A percentile compares a stretch with the other conserved stretches of the same genome.
Conservation (phyloP, 2,888 invertebrate genomes). For the Autographa pulchrina region DNA sequence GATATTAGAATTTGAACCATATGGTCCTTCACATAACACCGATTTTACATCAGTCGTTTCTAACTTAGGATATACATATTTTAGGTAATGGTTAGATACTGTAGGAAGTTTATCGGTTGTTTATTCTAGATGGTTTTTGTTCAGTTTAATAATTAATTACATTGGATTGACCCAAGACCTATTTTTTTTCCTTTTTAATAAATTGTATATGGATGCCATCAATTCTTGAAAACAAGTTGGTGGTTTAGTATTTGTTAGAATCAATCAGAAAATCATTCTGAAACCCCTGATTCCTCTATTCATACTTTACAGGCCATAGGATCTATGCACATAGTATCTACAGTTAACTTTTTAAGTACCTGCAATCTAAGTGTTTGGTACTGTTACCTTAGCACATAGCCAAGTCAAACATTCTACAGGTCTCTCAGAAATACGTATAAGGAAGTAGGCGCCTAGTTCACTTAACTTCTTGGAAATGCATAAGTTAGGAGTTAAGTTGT, state of each 20-base stretch:
- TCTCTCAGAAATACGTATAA: conserved; percentile 41
- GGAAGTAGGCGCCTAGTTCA: conserved; percentile 46
- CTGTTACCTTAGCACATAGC: conserved; percentile 10
- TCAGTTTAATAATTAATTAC: no score
- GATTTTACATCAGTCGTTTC: background rate
- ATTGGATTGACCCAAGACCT: no score
- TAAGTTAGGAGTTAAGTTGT: conserved; percentile 44
- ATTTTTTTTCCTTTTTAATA: no score
- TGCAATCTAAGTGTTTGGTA: background rate
- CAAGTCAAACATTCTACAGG: conserved; percentile 29
- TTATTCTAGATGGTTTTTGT: background rate
- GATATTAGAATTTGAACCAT: conserved; percentile 21
- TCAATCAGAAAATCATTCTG: no score
- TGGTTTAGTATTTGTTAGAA: no score
- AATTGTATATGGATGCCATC: no score
- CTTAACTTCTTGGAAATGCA: conserved; percentile 44
- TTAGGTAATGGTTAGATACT: background rate
- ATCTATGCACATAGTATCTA: background rate
- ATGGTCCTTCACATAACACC: background rate
- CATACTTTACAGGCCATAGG: no score
- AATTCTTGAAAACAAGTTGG: no score
- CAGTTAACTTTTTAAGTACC: background rate
- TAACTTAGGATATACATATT: background rate
- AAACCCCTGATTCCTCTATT: no score
- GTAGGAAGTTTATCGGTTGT: background rate